These are phyloP conservation scores for Sarcoramphus papa DNA, from an alignment of 2,797 vertebrate genomes.

Conservation along the genomic window DNA sequence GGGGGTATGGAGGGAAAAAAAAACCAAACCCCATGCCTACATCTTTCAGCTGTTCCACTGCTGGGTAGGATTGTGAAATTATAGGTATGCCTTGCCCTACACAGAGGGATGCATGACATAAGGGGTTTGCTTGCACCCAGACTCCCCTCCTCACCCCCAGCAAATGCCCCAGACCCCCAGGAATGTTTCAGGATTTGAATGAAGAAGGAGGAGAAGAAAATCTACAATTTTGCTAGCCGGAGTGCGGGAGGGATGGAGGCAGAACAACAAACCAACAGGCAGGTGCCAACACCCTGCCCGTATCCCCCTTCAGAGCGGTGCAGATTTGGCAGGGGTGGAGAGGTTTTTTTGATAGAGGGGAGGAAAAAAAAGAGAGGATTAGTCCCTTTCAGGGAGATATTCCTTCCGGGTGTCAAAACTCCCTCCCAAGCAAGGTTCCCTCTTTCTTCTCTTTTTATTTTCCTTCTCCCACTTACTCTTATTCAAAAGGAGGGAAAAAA, in stretches of 20 bases:
- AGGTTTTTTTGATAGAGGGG: not conserved
- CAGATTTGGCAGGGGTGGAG: not conserved
- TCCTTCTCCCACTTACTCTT: not conserved
- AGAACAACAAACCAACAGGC: not conserved
- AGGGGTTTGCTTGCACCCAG: not conserved
- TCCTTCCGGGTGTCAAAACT: conserved; percentile 24
- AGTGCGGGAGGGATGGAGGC: not conserved
- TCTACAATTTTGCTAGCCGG: not conserved
- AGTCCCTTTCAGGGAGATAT: not conserved
- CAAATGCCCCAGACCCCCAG: not conserved
- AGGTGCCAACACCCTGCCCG: not conserved
- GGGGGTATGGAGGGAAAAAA: not conserved
- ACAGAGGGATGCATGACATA: not conserved
- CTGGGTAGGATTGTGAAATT: no score
- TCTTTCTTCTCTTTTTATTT: not conserved
- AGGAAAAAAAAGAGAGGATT: not conserved
- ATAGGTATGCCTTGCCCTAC: fast-evolving
- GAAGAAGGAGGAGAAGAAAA: not conserved
- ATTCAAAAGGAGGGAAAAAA: not conserved
- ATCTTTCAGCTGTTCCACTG: not conserved
- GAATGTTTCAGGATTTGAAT: not conserved
- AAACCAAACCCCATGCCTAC: no score
- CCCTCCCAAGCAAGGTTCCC: not conserved
- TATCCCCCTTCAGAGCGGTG: not conserved
- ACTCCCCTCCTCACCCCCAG: not conserved